A percentile compares a stretch with the other conserved stretches of the same genome.
Evolutionary conservation across 1,140 invertebrate species (phyloP).

Genomic region (Heterodera schachtii): DNA sequence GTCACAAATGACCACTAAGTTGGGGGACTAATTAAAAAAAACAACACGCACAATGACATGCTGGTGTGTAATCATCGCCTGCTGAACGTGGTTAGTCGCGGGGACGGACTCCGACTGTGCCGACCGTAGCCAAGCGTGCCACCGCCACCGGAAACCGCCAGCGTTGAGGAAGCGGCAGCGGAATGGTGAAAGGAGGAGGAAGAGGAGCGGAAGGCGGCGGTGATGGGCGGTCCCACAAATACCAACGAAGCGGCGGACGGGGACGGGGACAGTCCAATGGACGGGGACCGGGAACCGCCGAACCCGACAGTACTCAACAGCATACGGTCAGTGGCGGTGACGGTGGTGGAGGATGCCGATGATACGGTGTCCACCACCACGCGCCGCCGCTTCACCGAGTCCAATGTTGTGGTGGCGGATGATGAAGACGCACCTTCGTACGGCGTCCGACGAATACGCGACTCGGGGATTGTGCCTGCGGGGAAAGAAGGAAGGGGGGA

Average conservation of each 20-base stretch:
- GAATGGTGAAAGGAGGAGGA: conserved; percentile 12
- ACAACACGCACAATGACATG: not conserved
- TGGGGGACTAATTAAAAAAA: too few species aligned
- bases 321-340: not conserved
- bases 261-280: not conserved
- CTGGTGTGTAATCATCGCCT: not conserved
- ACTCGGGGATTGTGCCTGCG: conserved; percentile 42
- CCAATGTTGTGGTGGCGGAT: not conserved
- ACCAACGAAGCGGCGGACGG: conserved; percentile 13
- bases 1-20: not conserved
- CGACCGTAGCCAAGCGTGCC: not conserved
- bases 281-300: not conserved
- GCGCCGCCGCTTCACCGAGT: conserved; percentile 3
- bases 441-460: conserved; percentile 23
- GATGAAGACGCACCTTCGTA: conserved; percentile 20
- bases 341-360: not conserved
- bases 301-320: not conserved
- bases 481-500: too few species aligned
- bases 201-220: conserved; percentile 16
- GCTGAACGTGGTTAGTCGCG: conserved; percentile 24
- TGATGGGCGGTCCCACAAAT: not conserved
- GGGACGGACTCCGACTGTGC: conserved; percentile 24
- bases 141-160: not conserved
- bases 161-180: conserved; percentile 10
- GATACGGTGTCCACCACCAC: not conserved